Conservation (phyloP, 1,140 invertebrate species). For the Pinna nobilis region DNA sequence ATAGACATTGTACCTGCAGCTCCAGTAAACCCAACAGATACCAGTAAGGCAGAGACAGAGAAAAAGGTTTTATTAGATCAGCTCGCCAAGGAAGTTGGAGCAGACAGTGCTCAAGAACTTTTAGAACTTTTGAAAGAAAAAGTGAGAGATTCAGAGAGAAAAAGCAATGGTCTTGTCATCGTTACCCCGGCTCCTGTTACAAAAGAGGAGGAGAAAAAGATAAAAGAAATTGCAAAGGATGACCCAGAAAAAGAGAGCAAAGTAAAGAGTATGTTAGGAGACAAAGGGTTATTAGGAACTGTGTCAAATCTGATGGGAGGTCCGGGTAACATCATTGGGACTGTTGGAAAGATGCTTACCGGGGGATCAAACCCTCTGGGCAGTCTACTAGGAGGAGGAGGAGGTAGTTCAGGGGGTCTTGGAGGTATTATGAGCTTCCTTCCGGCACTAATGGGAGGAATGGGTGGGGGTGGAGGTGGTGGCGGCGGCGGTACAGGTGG, state of each 20-base stretch:
- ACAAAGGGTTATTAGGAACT: constrained; percentile 23
- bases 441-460: constrained; percentile 24
- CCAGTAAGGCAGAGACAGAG: background rate
- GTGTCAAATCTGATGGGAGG: constrained; percentile 30
- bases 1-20: constrained; percentile 2
- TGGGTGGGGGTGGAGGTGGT: constrained; percentile 5
- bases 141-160: constrained; percentile 12
- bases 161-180: background rate
- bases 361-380: no score
- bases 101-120: constrained; percentile 31
- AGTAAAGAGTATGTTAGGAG: constrained; percentile 21
- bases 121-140: constrained; percentile 32
- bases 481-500: constrained; percentile 22
- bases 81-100: constrained; percentile 39
- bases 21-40: background rate
- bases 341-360: background rate
- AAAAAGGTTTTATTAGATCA: constrained; percentile 33
- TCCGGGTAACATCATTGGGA: background rate
- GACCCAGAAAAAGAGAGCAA: constrained; percentile 28
- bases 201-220: constrained; percentile 21
- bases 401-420: constrained; percentile 17
- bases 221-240: constrained; percentile 22
- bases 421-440: constrained; percentile 15
- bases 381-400: constrained; percentile 1
- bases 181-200: constrained; percentile 17